These are phyloP conservation scores for Tachina lurida DNA, from an alignment of 2,888 invertebrate genomes.

Conservation along the genomic window DNA sequence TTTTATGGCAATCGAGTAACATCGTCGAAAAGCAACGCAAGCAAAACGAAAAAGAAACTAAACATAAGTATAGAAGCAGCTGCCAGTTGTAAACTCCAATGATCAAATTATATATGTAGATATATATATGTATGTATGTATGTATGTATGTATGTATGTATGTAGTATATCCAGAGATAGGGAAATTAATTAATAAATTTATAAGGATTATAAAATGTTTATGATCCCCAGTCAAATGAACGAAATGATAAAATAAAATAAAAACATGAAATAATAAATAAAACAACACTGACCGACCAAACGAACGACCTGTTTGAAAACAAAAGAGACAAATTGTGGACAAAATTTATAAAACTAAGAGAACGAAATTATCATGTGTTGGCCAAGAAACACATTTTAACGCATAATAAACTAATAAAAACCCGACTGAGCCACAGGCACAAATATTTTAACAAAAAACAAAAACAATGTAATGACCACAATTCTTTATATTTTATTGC, in stretches of 20 bases:
- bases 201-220: conserved; percentile 76
- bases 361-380: conserved; percentile 66
- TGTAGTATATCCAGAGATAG: conserved; percentile 73
- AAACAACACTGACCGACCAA: conserved; percentile 57
- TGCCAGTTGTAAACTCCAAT: conserved; percentile 75
- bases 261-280: conserved; percentile 34
- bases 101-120: conserved; percentile 73
- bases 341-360: conserved; percentile 41
- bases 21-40: conserved; percentile 38
- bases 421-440: conserved; percentile 19
- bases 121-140: conserved; percentile 29
- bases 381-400: conserved; percentile 69
- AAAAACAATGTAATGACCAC: conserved; percentile 18
- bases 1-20: conserved; percentile 72
- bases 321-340: conserved; percentile 69
- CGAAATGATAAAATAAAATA: conserved; percentile 32
- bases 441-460: neutral
- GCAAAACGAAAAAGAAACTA: neutral
- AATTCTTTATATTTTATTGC: conserved; percentile 51
- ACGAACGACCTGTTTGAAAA: conserved; percentile 58
- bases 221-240: conserved; percentile 54
- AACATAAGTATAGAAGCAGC: conserved; percentile 54
- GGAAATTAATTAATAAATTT: conserved; percentile 81
- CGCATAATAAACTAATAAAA: conserved; percentile 67
- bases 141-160: no score